Evolutionary conservation across 2,888 invertebrate genomes (phyloP).

Genomic region (Drosophila monieri): DNA sequence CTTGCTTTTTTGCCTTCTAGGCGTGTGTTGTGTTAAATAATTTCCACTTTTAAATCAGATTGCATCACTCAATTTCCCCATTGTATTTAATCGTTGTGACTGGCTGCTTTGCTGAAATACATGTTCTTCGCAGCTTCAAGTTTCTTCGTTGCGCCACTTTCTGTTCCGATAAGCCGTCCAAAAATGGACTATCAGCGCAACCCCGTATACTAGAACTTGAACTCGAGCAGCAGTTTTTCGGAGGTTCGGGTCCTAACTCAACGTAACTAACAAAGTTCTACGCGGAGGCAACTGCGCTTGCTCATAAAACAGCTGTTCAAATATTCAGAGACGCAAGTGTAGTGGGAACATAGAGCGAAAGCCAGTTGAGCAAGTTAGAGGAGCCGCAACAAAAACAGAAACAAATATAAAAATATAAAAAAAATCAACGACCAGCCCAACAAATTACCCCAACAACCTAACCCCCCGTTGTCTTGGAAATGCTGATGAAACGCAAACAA

Average conservation of each 20-base stretch:
- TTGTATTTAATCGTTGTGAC: not conserved
- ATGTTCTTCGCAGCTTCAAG: not conserved
- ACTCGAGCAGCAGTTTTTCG: slow-evolving; percentile 7
- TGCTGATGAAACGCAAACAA: slow-evolving; percentile 63
- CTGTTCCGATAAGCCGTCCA: slow-evolving; percentile 2
- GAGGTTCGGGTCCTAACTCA: slow-evolving; percentile 31
- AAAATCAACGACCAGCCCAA: slow-evolving; percentile 18
- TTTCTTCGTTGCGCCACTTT: not conserved
- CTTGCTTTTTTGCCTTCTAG: not conserved
- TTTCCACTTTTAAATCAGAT: not conserved
- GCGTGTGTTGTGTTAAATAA: not conserved
- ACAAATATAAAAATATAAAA: not conserved
- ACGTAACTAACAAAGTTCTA: slow-evolving; percentile 9
- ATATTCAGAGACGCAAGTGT: slow-evolving; percentile 28
- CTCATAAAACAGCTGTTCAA: slow-evolving; percentile 45
- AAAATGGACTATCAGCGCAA: slow-evolving; percentile 2
- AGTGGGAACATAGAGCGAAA: slow-evolving; percentile 20
- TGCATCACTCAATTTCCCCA: not conserved
- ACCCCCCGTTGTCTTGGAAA: slow-evolving; percentile 47
- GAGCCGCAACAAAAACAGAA: not conserved
- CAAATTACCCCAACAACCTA: slow-evolving; percentile 10
- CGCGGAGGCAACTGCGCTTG: slow-evolving; percentile 37
- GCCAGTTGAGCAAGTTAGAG: not conserved
- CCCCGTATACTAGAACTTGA: slow-evolving; percentile 1
- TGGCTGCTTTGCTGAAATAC: not conserved